phyloP scores from a whole-genome alignment of 2,888 invertebrate genomes.

The Allophyes oxyacanthae region DNA sequence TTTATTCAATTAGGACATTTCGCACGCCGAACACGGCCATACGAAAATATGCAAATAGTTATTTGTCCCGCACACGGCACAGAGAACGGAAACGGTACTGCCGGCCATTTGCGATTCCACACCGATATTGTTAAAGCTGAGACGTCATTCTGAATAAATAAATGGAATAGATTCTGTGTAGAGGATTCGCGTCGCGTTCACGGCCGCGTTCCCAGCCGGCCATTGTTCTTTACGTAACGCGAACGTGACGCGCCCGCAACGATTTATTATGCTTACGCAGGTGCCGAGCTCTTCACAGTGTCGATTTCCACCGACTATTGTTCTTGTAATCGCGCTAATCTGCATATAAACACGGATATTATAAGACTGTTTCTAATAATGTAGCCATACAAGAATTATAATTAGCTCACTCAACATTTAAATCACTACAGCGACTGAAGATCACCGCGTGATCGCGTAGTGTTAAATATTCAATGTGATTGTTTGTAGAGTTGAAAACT shows the following conservation, averaged over 20 bases:
- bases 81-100: constrained; percentile 80
- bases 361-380: constrained; percentile 55
- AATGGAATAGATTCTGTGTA: constrained; percentile 64
- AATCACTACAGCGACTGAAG: constrained; percentile 34
- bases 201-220: constrained; percentile 82
- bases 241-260: constrained; percentile 68
- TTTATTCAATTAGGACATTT: constrained; percentile 55
- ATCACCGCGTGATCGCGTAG: constrained; percentile 38
- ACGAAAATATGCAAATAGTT: constrained; percentile 79
- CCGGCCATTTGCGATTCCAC: constrained; percentile 79
- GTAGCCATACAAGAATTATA: constrained; percentile 43
- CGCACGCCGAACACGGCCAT: constrained; percentile 61
- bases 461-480: constrained; percentile 38
- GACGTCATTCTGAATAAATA: constrained; percentile 79
- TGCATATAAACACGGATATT: constrained; percentile 59
- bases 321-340: constrained; percentile 71
- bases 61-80: constrained; percentile 66
- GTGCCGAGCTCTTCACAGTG: constrained; percentile 74
- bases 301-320: constrained; percentile 80
- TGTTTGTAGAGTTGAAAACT: too few relatives aligned
- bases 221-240: constrained; percentile 86
- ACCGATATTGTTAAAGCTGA: constrained; percentile 77
- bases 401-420: constrained; percentile 49
- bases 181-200: constrained; percentile 78
- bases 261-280: constrained; percentile 75